These are phyloP conservation scores for Brachionus calyciflorus DNA, from an alignment of 1,140 invertebrate genomes.

Conservation along the genomic window DNA sequence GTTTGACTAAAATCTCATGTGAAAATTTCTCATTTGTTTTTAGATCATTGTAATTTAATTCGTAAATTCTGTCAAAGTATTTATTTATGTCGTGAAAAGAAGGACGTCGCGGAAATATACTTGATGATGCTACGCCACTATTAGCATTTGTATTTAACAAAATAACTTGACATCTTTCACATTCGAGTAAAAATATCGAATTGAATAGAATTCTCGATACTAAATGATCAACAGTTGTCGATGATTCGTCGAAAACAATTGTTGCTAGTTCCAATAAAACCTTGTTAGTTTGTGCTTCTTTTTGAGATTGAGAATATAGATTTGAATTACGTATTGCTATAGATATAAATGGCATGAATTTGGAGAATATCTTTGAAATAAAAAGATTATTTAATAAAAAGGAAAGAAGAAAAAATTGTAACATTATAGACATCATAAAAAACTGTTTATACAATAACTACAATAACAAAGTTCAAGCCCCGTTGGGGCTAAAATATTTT, in stretches of 20 bases:
- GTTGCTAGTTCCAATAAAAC: conserved; percentile 42
- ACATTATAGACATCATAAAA: too few species aligned
- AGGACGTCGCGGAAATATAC: background rate
- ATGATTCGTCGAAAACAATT: conserved; percentile 42
- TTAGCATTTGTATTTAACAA: conserved; percentile 14
- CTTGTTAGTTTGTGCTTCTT: conserved; percentile 46
- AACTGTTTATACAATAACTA: too few species aligned
- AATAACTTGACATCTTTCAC: conserved; percentile 43
- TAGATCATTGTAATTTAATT: conserved; percentile 30
- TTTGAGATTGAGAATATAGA: conserved; percentile 38
- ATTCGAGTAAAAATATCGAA: conserved; percentile 42
- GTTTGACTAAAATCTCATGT: conserved; percentile 25
- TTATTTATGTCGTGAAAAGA: conserved; percentile 26
- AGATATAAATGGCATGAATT: conserved; percentile 44
- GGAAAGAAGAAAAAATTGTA: too few species aligned
- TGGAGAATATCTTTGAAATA: conserved; percentile 11
- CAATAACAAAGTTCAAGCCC: too few species aligned
- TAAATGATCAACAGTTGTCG: conserved; percentile 34
- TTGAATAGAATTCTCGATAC: conserved; percentile 36
- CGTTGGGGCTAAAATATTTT: too few species aligned
- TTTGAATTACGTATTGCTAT: conserved; percentile 43
- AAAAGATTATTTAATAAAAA: too few species aligned
- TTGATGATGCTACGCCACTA: background rate
- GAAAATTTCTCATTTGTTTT: conserved; percentile 6
- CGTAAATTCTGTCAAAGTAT: conserved; percentile 42